Base-by-base conservation (phyloP, 2,888 invertebrate species). In the Harmothoe impar region DNA sequence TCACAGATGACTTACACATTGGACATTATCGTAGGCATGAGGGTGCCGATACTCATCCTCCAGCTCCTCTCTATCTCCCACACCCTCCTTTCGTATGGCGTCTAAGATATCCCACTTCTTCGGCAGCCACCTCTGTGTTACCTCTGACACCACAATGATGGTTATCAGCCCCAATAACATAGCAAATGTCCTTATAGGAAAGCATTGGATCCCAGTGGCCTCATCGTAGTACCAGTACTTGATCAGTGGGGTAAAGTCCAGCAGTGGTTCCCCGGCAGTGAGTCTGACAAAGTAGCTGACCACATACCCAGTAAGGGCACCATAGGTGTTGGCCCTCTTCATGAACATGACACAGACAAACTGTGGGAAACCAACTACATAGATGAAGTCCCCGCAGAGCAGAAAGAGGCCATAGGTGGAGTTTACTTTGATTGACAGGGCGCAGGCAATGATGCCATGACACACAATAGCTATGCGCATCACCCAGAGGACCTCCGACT, bases 271-370 rank as follows among this genome's bases (percentile, higher is more conserved):
- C 52, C 85, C 85, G n/a, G 85, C 52, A 10, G 52, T 85, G 23
- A 85, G 85, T n/a, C 85, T 35, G 85, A 85, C 12, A 51, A 85
- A 51, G 85, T 51, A 85, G 51, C 85, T 85, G 17, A 85, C 85
- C 5, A 51, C 15, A 51, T 85, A 85, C 10, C 85, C 85, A n/a
- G 85, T 29, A 7, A 85, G 17, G 5, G 85, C 85, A n/a, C 85
- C 85, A 51, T 85, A 85, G 23, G 52, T n/a, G n/a, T 85, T 85
- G 85, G 52, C 85, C 5, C 10, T 15, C 51, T 51, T 85, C 25
- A 85, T 7, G 52, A n/a, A 51, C 5, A 85, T 51, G 85, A 85
- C 85, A 51, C 85, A 85, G 43, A 51, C 20, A 15, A 85, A 51
- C n/a, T 85, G 85, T 7, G 85, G 85, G 85, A 85, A 85, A 25